Conservation (phyloP, 2,797 vertebrate species). For the Oceanodroma leucorhoa region DNA sequence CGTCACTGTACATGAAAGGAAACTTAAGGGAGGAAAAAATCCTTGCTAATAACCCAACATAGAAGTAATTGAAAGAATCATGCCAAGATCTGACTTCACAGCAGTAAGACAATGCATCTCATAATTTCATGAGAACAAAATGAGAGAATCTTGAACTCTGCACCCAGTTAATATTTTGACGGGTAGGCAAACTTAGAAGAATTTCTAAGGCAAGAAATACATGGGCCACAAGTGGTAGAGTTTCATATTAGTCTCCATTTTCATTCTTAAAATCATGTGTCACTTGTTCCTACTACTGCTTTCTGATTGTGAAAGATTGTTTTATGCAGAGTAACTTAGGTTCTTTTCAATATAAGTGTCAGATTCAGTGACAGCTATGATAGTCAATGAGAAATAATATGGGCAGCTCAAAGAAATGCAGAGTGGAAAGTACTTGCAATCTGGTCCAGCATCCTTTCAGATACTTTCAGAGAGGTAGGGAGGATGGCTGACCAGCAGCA, state of each 20-base stretch:
- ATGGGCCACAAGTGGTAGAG: neutral
- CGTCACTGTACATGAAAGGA: conserved; percentile 46
- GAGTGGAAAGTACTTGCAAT: neutral
- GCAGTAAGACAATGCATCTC: conserved; percentile 27
- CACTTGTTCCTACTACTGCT: neutral
- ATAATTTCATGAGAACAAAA: conserved; percentile 1
- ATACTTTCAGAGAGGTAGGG: neutral
- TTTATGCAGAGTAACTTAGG: neutral
- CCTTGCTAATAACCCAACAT: neutral
- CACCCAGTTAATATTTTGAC: neutral
- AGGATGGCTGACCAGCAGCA: neutral
- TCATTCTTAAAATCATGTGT: neutral
- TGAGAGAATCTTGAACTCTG: neutral
- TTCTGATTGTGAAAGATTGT: neutral
- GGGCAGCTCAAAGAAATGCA: neutral
- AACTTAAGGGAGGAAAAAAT: conserved; percentile 3
- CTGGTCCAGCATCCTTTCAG: neutral
- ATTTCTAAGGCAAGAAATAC: neutral
- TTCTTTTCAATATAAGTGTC: neutral
- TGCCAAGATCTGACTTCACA: conserved; percentile 24
- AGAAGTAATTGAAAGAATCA: conserved; percentile 28
- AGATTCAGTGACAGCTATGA: neutral
- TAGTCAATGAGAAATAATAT: neutral
- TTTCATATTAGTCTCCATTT: neutral
- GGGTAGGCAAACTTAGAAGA: neutral